These are phyloP conservation scores for Melanotaenia pygmaea DNA, from an alignment of 2,797 vertebrate genomes.

Conservation along the genomic window DNA sequence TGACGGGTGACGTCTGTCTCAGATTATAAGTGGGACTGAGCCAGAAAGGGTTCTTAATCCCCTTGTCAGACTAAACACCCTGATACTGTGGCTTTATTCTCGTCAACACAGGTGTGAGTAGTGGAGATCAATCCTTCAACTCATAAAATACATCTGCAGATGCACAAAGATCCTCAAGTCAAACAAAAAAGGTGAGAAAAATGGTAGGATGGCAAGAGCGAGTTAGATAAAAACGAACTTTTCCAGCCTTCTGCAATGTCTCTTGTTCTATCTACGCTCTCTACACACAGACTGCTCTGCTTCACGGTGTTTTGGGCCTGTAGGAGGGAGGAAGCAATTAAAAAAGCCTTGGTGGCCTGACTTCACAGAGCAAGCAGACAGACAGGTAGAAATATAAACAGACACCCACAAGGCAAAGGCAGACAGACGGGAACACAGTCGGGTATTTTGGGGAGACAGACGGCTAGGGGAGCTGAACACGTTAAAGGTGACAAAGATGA, in stretches of 20 bases:
- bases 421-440: constrained; percentile 49
- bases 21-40: constrained; percentile 44
- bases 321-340: constrained; percentile 80
- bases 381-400: constrained; percentile 74
- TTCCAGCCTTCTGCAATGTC: constrained; percentile 4
- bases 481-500: constrained; percentile 75
- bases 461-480: constrained; percentile 39
- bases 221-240: constrained; percentile 2
- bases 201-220: constrained; percentile 1
- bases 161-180: background rate
- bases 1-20: constrained; percentile 37
- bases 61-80: constrained; percentile 73
- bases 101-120: constrained; percentile 67
- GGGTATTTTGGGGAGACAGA: constrained; percentile 51
- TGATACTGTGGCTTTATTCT: constrained; percentile 58
- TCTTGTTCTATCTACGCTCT: constrained; percentile 31
- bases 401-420: constrained; percentile 47
- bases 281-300: constrained; percentile 43
- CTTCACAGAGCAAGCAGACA: constrained; percentile 69
- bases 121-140: constrained; percentile 38
- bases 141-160: constrained; percentile 18
- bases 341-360: constrained; percentile 77
- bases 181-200: constrained; percentile 5
- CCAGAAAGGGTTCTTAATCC: constrained; percentile 65
- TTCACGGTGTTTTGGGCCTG: constrained; percentile 62